A percentile compares a stretch with the other conserved stretches of the same genome.
Evolutionary conservation across 2,797 vertebrate species (phyloP).

Genomic region (Cetoscarus ocellatus): DNA sequence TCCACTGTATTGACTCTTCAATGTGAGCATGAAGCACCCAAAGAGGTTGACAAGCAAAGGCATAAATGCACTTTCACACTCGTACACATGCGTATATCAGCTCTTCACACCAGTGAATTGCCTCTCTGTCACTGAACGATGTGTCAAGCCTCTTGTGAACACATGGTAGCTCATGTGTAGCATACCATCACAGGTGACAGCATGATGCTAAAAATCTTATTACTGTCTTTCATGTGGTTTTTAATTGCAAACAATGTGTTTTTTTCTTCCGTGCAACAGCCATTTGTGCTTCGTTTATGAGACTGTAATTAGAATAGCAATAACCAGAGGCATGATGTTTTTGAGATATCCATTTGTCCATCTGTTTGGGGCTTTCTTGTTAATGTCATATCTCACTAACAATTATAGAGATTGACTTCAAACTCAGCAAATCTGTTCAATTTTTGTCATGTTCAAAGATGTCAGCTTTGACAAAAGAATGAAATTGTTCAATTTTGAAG

Average conservation of each 20-base stretch:
- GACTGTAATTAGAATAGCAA: too few relatives aligned
- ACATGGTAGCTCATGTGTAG: conserved; percentile 6
- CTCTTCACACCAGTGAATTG: conserved; percentile 19
- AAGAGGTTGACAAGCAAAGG: not conserved
- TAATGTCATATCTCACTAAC: too few relatives aligned
- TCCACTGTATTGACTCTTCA: not conserved
- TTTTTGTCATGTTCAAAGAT: too few relatives aligned
- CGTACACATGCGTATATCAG: not conserved
- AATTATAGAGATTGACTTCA: too few relatives aligned
- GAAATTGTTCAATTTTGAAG: too few relatives aligned
- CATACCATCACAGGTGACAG: conserved; percentile 13
- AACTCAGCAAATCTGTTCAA: too few relatives aligned
- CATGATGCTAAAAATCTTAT: not conserved
- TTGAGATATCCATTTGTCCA: too few relatives aligned
- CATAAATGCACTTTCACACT: not conserved
- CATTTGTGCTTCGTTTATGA: not conserved
- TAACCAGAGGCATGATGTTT: too few relatives aligned
- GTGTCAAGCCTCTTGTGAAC: conserved; percentile 1
- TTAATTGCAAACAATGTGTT: not conserved
- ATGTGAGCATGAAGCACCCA: not conserved
- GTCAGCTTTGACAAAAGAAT: too few relatives aligned
- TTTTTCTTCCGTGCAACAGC: not conserved
- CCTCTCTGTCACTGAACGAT: conserved; percentile 4
- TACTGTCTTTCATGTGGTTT: not conserved
- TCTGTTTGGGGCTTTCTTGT: too few relatives aligned